Base-by-base conservation (phyloP, 2,797 vertebrate species). In the Oryzias sinensis region DNA sequence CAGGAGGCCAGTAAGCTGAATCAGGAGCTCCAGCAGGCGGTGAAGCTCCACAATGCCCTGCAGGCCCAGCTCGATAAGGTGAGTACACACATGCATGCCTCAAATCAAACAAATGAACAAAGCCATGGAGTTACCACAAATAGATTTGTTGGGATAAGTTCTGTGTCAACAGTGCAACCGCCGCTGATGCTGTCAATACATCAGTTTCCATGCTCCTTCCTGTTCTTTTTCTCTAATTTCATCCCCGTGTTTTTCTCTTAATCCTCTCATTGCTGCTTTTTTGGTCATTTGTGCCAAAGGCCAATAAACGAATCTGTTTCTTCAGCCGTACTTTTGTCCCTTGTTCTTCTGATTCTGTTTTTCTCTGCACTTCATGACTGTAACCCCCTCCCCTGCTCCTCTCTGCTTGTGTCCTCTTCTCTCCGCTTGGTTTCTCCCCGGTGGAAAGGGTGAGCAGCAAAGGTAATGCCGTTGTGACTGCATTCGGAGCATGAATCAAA, bases 61-160 rank as follows among this genome's bases (percentile, higher is more conserved):
- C 93, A 93, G 83, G 86, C 91, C 6, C 90, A 91, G 65, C 62
- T 79, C 9, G 92, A 93, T 72, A 92, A 94, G 87, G 93, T 94
- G 77, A 46, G 68, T 20, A 29, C 29, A 18, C 18, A 48, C 43
- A 65, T 16, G 55, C 25, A 42, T 1, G 14, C 37, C 44, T 18
- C 49, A 46, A 15, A 46, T 20, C 14, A 15, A 49, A 33, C 25
- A 40, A 25, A 29, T 57, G 22, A 50, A 57, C 40, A 52, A 59
- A 25, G 27, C 0, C 22, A 63, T 44, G 37, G 43, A 16, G 16
- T 27, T 9, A 1, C 50, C 9, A 20, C 14, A 42, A 53, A 33
- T 53, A 56, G 11, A 49, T 62, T 53, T 56, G 27, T 11, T 11
- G 44, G 58, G 43, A 56, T 46, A 29, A 51, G n/a, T 13, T 22